Base-by-base conservation (phyloP, 2,888 invertebrate species). In the Eupithecia subumbrata region DNA sequence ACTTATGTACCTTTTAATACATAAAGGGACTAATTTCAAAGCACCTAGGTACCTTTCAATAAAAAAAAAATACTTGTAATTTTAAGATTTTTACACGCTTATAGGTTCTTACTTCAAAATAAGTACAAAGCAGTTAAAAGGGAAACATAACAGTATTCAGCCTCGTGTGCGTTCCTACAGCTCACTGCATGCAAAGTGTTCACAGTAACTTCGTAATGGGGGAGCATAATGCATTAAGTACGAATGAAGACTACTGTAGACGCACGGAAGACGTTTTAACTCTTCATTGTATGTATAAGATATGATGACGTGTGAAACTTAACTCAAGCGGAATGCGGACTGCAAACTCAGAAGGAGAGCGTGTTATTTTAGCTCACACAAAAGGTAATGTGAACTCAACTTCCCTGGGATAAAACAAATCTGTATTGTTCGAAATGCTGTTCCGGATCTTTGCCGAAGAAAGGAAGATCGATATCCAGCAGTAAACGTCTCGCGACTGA, bases 141-240 rank as follows among this genome's bases (percentile, higher is more conserved):
- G 56, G 12, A n/a, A 4, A 52, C 7, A 52, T 52, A 18, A 56
- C 22, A 22, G 56, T 11, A 22, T 56, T 9, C n/a, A 56, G 22
- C 22, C 22, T 22, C 4, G 22, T 12, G 4, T 22, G 56, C 56
- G 56, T 22, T 56, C 4, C 18, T 37, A n/a, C 43, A 40, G n/a
- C 67, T 34, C n/a, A 66, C 11, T 67, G 40, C 67, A 40, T 22
- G 7, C 56, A 37, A 37, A 37, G 40, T 37, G 66, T 67, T 37
- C 66, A 40, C 37, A 43, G 67, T 67, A 67, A 43, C 67, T 43
- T 67, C 43, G 11, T 69, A 48, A 69, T 69, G 45, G 30, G 69
- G 48, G 11, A 69, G 45, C 69, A 48, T 67, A 22, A 43, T 67
- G 67, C 67, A 67, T 67, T 22, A 40, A 4, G n/a, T 40, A 4